Conservation (phyloP, 53 echinoderm and acorn worm genomes). For the Henricia sp. region DNA sequence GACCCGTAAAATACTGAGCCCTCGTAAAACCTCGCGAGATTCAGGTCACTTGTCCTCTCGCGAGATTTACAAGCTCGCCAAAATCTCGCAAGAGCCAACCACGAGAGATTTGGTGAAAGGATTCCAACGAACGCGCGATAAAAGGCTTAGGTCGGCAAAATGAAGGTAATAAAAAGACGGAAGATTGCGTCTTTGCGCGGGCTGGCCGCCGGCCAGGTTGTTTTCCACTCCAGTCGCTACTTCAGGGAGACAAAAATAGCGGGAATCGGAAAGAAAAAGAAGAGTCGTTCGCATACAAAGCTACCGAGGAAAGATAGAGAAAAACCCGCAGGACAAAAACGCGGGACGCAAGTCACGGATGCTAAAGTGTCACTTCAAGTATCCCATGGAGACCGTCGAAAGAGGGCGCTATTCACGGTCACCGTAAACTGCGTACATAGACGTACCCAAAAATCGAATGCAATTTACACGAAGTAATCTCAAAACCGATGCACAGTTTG, state of each 20-base stretch:
- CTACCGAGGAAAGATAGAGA: neutral
- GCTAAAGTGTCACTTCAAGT: too few relatives aligned
- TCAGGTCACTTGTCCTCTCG: neutral
- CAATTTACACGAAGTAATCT: too few relatives aligned
- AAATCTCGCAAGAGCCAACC: conserved; percentile 10
- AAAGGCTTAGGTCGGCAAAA: too few relatives aligned
- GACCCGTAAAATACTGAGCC: neutral
- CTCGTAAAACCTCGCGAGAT: neutral
- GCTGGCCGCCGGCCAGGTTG: conserved; percentile 32
- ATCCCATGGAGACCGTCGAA: neutral
- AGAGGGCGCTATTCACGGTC: neutral
- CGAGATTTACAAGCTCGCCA: neutral
- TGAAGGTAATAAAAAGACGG: too few relatives aligned
- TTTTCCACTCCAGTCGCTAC: conserved; percentile 23
- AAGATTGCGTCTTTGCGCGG: too few relatives aligned
- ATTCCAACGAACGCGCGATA: too few relatives aligned
- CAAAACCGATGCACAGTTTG: too few relatives aligned
- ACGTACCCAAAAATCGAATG: too few relatives aligned
- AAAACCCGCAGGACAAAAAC: neutral
- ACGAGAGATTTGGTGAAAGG: conserved; percentile 37
- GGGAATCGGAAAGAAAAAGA: conserved; percentile 10
- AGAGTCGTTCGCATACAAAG: neutral
- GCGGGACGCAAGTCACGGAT: neutral
- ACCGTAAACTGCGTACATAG: too few relatives aligned
- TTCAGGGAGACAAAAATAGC: conserved; percentile 36